Conservation (phyloP, 2,888 invertebrate species). For the Caenorhabditis uteleia region DNA sequence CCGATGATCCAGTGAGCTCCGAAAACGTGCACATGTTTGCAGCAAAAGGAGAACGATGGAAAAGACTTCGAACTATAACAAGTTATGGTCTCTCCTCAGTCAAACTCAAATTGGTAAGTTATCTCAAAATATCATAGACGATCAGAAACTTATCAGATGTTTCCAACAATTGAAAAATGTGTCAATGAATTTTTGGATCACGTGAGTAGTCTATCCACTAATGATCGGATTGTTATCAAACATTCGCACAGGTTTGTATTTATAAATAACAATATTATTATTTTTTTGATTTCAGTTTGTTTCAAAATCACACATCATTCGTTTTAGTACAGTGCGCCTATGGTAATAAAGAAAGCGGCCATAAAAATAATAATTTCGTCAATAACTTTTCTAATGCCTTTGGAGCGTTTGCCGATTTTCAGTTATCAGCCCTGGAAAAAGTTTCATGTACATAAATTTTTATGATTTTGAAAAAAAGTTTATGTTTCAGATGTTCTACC, state of each 20-base stretch:
- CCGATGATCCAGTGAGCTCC: constrained; percentile 19
- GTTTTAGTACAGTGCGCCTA: constrained; percentile 52
- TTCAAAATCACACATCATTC: constrained; percentile 54
- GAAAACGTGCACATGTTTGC: constrained; percentile 70
- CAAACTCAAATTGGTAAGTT: constrained; percentile 43
- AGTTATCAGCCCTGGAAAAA: constrained; percentile 12
- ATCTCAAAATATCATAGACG: not conserved
- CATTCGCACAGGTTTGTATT: constrained; percentile 27
- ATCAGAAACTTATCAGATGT: constrained; percentile 28
- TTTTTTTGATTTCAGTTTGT: constrained; percentile 39
- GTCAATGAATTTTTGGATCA: constrained; percentile 36
- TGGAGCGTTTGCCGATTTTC: constrained; percentile 24
- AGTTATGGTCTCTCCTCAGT: constrained; percentile 59
- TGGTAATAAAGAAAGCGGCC: constrained; percentile 38
- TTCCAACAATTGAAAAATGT: constrained; percentile 37
- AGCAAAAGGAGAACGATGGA: constrained; percentile 72
- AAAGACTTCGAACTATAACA: constrained; percentile 72
- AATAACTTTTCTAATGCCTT: constrained; percentile 25
- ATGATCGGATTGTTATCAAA: constrained; percentile 11
- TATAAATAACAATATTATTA: constrained; percentile 1
- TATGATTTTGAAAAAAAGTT: constrained; percentile 1
- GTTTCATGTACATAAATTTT: constrained; percentile 18
- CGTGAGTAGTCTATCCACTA: constrained; percentile 14
- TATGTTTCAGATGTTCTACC: constrained; percentile 32
- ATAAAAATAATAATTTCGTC: constrained; percentile 29